Evolutionary conservation across 2,797 vertebrate genomes (phyloP), one percentile per base, ranked within the genome.

Genomic region (Eulemur coronatus): DNA sequence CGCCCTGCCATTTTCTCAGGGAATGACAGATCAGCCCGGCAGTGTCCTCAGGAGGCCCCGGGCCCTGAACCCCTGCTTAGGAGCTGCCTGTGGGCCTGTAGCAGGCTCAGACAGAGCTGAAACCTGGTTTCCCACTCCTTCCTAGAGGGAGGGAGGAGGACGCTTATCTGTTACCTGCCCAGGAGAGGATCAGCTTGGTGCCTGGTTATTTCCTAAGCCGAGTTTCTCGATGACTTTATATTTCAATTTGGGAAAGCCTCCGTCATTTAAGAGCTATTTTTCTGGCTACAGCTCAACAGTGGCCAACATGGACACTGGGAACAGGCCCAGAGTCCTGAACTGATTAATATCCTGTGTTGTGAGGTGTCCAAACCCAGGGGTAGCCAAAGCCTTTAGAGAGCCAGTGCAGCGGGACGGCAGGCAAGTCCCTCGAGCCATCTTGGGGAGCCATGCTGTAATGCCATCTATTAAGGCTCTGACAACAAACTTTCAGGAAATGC

Each of bases 291-390:
- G 88, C 67, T 87, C 84, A 73, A 73, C 75, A 87, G 78, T 91
- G 94, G 84, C 96, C 79, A 96, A 89, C 88, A 90, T 20, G 50
- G 94, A 94, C 91, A 70, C 91, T 75, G 95, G 97, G 93, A 97
- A 96, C 43, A 70, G 65, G 15, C 93, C 91, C 94, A 96, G 86
- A 79, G 93, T 94, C 76, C 89, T 35, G 9, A 94, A 75, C 84
- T 97, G 95, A 97, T 97, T 95, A 97, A 95, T 90, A 96, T 93
- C 89, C 86, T 84, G 85, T 96, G 72, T 79, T 84, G 63, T 35
- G 35, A 92, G 90, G 94, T 65, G 67, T 90, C 94, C 96, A 89
- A 93, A 95, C 0, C 7, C 81, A 75, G 10, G n/a, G 81, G 48
- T 22, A 96, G 87, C 84, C 88, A 89, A 87, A 92, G 61, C n/a